These are phyloP conservation scores for Syngnathus rostellatus DNA, from an alignment of 2,797 vertebrate species.

Conservation along the genomic window DNA sequence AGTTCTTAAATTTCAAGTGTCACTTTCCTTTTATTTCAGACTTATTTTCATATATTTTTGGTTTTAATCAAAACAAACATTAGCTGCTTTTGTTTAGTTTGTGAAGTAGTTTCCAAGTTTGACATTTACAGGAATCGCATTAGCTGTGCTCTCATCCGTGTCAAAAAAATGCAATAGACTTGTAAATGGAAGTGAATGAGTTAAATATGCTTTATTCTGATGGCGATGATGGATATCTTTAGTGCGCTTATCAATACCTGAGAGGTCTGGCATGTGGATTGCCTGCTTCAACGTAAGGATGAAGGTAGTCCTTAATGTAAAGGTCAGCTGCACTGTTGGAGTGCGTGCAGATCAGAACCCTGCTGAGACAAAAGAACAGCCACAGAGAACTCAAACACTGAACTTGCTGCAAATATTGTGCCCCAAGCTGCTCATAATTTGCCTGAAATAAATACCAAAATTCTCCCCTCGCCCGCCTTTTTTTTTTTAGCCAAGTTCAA, in stretches of 20 bases:
- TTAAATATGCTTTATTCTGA: background rate
- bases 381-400: background rate
- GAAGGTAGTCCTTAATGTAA: constrained; percentile 99
- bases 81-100: too few species aligned
- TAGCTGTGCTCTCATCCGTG: too few species aligned
- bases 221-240: background rate
- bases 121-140: too few species aligned
- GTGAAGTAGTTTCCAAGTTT: background rate
- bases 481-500: background rate
- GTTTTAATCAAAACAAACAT: too few species aligned
- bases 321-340: constrained; percentile 99
- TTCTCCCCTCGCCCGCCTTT: background rate
- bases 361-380: constrained; percentile 45
- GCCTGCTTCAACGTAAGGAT: constrained; percentile 98
- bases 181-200: too few species aligned
- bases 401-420: background rate
- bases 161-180: too few species aligned
- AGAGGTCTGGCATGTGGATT: constrained; percentile 98
- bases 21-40: background rate
- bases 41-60: too few species aligned
- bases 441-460: background rate
- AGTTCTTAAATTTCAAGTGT: background rate
- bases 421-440: background rate
- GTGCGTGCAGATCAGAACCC: constrained; percentile 99
- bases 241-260: constrained; percentile 71